Conservation (phyloP, 2,888 invertebrate genomes). For the Pharmacophagus antenor region DNA sequence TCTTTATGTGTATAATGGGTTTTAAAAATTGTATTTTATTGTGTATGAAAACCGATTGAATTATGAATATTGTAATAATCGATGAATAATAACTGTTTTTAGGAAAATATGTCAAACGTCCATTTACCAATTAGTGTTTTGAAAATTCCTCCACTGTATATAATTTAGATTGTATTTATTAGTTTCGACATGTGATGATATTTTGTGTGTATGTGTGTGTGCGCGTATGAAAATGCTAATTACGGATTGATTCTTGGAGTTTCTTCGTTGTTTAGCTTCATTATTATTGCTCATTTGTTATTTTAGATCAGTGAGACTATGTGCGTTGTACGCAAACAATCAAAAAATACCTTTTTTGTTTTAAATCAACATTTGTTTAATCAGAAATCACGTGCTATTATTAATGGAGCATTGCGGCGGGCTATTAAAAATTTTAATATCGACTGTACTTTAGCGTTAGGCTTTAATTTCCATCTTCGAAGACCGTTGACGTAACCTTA, state of each 20-base stretch:
- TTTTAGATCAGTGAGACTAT: slow-evolving; percentile 51
- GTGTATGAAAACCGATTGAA: slow-evolving; percentile 11
- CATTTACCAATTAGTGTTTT: slow-evolving; percentile 64
- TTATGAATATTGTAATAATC: slow-evolving; percentile 26
- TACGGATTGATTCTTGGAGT: slow-evolving; percentile 19
- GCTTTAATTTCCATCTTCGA: slow-evolving; percentile 19
- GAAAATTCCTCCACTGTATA: slow-evolving; percentile 77
- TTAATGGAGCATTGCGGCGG: background rate
- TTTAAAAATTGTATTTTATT: slow-evolving; percentile 22
- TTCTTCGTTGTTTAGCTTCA: slow-evolving; percentile 17
- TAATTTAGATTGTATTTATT: slow-evolving; percentile 59
- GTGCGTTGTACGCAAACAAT: slow-evolving; percentile 35
- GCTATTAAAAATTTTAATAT: slow-evolving; percentile 5
- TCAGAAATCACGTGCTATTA: slow-evolving; percentile 1
- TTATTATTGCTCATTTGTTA: slow-evolving; percentile 24
- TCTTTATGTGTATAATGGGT: slow-evolving; percentile 15
- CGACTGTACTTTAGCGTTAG: slow-evolving; percentile 14
- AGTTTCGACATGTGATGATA: slow-evolving; percentile 47
- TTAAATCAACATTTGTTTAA: background rate
- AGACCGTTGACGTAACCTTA: slow-evolving; percentile 19
- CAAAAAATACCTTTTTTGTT: background rate
- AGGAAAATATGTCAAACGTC: slow-evolving; percentile 59
- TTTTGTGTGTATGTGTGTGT: slow-evolving; percentile 50
- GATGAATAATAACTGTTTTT: slow-evolving; percentile 7
- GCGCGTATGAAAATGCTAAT: too few species aligned